These are phyloP conservation scores for Tichodroma muraria DNA, from an alignment of 2,113 vertebrate genomes.

Conservation along the genomic window DNA sequence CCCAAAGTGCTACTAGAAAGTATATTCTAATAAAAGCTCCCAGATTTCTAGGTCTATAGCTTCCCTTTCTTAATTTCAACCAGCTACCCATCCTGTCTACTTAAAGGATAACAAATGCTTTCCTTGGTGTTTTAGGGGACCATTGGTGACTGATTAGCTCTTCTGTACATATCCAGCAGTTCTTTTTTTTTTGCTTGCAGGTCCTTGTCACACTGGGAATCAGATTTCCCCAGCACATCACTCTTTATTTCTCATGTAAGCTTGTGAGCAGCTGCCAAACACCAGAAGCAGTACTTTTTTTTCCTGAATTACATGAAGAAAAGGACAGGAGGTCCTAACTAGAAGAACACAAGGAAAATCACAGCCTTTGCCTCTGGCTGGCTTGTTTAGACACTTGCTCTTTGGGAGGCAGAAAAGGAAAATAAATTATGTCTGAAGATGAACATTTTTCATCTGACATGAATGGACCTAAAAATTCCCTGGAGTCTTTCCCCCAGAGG, in stretches of 20 bases:
- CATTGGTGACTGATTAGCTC: background rate
- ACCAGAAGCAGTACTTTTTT: background rate
- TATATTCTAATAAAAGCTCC: background rate
- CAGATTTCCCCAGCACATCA: conserved; percentile 28
- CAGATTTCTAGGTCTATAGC: background rate
- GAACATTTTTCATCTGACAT: background rate
- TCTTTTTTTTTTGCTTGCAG: background rate
- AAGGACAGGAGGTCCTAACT: background rate
- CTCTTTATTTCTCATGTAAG: background rate
- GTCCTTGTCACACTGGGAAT: background rate
- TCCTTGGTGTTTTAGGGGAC: background rate
- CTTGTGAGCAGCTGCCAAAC: background rate
- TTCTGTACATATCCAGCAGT: background rate
- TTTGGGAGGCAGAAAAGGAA: background rate
- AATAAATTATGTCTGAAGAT: background rate
- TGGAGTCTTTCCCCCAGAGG: background rate
- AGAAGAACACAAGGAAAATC: background rate
- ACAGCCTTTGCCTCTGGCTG: background rate
- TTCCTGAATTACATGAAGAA: background rate
- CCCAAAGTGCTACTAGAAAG: background rate
- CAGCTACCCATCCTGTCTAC: background rate
- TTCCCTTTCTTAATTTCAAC: background rate
- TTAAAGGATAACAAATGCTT: background rate
- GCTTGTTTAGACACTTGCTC: background rate
- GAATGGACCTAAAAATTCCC: background rate